A percentile compares a stretch with the other conserved stretches of the same genome.
Conservation (phyloP, 2,888 invertebrate genomes). For the Herminia tarsipennalis region DNA sequence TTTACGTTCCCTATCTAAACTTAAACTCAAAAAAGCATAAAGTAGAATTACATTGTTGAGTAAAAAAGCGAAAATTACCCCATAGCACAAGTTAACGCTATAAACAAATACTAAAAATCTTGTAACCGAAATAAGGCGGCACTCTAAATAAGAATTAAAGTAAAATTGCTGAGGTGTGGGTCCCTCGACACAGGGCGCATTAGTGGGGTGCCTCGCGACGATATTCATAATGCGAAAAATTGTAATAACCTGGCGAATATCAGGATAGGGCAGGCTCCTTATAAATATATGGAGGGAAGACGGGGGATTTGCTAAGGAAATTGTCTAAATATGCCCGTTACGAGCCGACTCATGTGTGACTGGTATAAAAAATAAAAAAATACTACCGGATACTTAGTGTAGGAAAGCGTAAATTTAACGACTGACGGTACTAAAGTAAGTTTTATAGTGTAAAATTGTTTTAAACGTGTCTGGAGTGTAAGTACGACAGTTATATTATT, state of each 20-base stretch:
- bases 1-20: conserved; percentile 62
- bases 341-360: conserved; percentile 48
- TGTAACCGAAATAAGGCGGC: conserved; percentile 83
- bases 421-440: conserved; percentile 16
- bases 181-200: conserved; percentile 70
- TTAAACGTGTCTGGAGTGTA: conserved; percentile 19
- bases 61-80: conserved; percentile 74
- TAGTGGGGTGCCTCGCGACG: conserved; percentile 68
- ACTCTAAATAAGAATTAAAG: conserved; percentile 85
- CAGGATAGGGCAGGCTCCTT: conserved; percentile 70
- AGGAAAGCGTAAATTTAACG: conserved; percentile 40
- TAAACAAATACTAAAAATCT: conserved; percentile 85
- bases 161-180: conserved; percentile 83
- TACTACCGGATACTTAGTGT: conserved; percentile 26
- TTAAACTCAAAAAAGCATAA: conserved; percentile 54
- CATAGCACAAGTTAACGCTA: conserved; percentile 73
- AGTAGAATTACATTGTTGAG: conserved; percentile 67
- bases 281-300: conserved; percentile 61
- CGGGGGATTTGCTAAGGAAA: conserved; percentile 75
- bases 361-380: conserved; percentile 18
- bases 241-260: conserved; percentile 83
- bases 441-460: conserved; percentile 30
- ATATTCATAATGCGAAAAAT: conserved; percentile 86
- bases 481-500: conserved; percentile 17
- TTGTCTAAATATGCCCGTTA: conserved; percentile 78